Conservation (phyloP, 2,888 invertebrate species). For the Cheilosia scutellata region DNA sequence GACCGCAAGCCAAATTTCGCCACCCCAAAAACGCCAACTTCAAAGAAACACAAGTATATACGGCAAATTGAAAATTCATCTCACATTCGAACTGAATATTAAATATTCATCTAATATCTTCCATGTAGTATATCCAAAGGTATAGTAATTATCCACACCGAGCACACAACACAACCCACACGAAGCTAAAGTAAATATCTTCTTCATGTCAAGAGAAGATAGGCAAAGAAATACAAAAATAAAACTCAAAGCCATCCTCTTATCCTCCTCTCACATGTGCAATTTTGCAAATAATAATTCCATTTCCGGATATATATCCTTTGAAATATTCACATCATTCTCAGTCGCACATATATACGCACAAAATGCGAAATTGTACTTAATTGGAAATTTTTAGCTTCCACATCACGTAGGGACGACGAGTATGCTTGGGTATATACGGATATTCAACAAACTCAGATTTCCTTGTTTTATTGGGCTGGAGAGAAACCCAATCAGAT, state of each 20-base stretch:
- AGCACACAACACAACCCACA: conserved; percentile 1
- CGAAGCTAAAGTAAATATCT: conserved; percentile 1
- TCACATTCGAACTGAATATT: conserved; percentile 36
- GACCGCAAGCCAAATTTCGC: background rate
- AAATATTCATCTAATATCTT: conserved; percentile 60
- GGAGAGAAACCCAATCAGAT: conserved; percentile 12
- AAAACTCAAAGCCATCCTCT: background rate
- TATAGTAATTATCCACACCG: conserved; percentile 54
- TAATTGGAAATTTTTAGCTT: conserved; percentile 66
- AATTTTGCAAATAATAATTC: conserved; percentile 71
- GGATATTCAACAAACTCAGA: background rate
- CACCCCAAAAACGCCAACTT: background rate
- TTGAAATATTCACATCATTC: conserved; percentile 55
- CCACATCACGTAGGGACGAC: conserved; percentile 55
- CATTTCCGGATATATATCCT: conserved; percentile 54
- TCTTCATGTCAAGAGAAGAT: background rate
- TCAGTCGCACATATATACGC: conserved; percentile 39
- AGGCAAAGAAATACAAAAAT: background rate
- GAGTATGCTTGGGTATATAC: background rate
- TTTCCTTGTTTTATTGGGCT: conserved; percentile 12
- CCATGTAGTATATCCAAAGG: conserved; percentile 41
- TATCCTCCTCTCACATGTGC: conserved; percentile 8
- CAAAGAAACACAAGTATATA: conserved; percentile 12
- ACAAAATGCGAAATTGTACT: conserved; percentile 45
- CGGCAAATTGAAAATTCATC: conserved; percentile 49